Conservation (phyloP, 1,140 invertebrate species). For the Drosophila rufa region DNA sequence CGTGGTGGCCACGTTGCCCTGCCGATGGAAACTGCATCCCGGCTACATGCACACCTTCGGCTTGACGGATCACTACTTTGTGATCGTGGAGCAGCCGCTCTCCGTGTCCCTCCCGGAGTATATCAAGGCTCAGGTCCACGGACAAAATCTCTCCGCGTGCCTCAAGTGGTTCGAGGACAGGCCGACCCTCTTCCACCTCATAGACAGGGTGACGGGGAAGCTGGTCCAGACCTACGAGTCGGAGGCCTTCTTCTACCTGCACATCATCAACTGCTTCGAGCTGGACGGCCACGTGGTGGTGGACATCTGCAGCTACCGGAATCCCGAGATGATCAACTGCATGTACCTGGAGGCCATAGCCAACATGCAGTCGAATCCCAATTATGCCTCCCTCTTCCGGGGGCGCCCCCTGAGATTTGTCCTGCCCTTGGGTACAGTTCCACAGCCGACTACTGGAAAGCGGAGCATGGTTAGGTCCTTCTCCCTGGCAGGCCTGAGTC, state of each 20-base stretch:
- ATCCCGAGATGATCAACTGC: slow-evolving; percentile 93
- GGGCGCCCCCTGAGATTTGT: slow-evolving; percentile 91
- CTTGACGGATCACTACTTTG: slow-evolving; percentile 92
- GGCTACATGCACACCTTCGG: slow-evolving; percentile 96
- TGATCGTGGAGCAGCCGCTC: slow-evolving; percentile 94
- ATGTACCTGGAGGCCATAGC: slow-evolving; percentile 93
- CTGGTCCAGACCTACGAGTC: slow-evolving; percentile 88
- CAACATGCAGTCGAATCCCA: slow-evolving; percentile 91
- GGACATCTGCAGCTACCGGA: slow-evolving; percentile 93
- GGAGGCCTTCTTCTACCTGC: slow-evolving; percentile 93
- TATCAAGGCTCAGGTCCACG: slow-evolving; percentile 87
- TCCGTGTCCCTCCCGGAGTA: slow-evolving; percentile 88
- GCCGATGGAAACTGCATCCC: slow-evolving; percentile 91
- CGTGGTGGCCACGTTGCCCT: slow-evolving; percentile 89
- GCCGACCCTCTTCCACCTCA: slow-evolving; percentile 91
- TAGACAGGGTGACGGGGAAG: slow-evolving; percentile 88
- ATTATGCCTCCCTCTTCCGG: slow-evolving; percentile 92
- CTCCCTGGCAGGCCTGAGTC: slow-evolving; percentile 57
- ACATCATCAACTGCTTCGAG: slow-evolving; percentile 96
- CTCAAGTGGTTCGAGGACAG: slow-evolving; percentile 91
- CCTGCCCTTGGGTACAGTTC: slow-evolving; percentile 86
- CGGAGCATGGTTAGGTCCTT: slow-evolving; percentile 70
- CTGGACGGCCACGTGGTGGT: slow-evolving; percentile 89
- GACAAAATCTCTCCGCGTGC: slow-evolving; percentile 88
- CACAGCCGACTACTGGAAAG: neutral